Base-by-base conservation (phyloP, 1,140 invertebrate genomes). In the Panagrolaimus sp. region DNA sequence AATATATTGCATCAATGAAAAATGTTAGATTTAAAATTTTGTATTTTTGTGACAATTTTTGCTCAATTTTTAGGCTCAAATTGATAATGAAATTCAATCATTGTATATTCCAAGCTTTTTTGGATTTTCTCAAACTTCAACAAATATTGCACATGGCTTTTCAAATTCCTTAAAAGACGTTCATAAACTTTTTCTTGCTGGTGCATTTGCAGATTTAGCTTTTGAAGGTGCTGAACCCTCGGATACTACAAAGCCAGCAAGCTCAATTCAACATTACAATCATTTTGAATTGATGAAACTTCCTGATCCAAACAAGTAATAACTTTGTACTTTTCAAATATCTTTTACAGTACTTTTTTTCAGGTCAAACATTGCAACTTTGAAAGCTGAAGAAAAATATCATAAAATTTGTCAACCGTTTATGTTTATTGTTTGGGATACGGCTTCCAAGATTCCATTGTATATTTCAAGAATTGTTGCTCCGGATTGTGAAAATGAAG, bases 211-310 rank as follows among this genome's bases (percentile, higher is more conserved):
- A 1, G 52, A 58, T 14, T n/a, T 58, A 1, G 52, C 52, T 21
- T 58, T n/a, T 58, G 52, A 58, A 5, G 52, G 52, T 21, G 52
- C 21, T 2, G 52, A 58, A 28, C 52, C 52, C 10, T 21, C 15
- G n/a, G n/a, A n/a, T 28, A 26, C 17, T 21, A 21, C 52, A 12
- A 14, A 28, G 5, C 14, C 52, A 12, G 52, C 52, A 26, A 12
- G 14, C 4, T 26, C 21, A 8, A 58, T 58, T 26, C 52, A 58
- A 28, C 52, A 58, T 21, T 58, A 58, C 5, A 28, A 58, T 58
- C 28, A 58, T 58, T 58, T 58, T 21, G 52, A 58, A 28, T 17
- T 58, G 17, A 58, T 58, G 52, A 14, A 28, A 17, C 28, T 58
- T 21, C 52, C 52, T 0, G 52, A 58, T 58, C 21, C 17, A 0